Evolutionary conservation across 2,113 vertebrate species (phyloP).

Genomic region (Passer montanus): DNA sequence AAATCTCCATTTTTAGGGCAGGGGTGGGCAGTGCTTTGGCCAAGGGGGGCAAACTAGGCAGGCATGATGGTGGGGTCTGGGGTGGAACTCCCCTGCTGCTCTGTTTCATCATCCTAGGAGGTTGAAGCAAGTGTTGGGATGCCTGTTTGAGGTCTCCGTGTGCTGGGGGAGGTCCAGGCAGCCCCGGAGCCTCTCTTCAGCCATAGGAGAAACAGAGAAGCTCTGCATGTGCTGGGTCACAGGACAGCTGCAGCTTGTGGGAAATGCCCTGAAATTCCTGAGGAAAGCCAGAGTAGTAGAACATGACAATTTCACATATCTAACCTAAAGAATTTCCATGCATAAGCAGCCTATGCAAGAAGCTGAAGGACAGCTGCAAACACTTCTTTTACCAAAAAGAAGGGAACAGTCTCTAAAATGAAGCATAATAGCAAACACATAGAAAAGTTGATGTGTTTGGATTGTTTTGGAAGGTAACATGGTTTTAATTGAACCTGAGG

Average conservation of each 20-base stretch:
- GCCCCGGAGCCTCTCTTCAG: background rate
- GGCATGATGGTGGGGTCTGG: accelerated
- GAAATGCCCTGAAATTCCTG: background rate
- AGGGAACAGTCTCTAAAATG: background rate
- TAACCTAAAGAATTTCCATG: background rate
- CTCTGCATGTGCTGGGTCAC: accelerated
- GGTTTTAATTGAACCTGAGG: background rate
- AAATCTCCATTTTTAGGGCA: background rate
- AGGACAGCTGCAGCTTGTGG: background rate
- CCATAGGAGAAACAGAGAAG: accelerated
- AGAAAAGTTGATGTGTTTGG: background rate
- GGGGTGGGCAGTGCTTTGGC: background rate
- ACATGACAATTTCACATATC: background rate
- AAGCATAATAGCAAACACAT: background rate
- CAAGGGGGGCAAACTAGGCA: background rate
- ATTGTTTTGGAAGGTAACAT: background rate
- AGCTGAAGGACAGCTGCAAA: background rate
- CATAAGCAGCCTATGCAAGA: background rate
- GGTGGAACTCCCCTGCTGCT: background rate
- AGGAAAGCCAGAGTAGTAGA: background rate
- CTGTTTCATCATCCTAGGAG: accelerated
- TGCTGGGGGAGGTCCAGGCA: background rate
- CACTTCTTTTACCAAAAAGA: background rate
- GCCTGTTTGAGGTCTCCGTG: accelerated
- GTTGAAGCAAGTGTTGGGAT: accelerated